Evolutionary conservation across 1,140 invertebrate species (phyloP), one percentile per base, ranked within the genome.

Genomic region (Augochlora pura): DNA sequence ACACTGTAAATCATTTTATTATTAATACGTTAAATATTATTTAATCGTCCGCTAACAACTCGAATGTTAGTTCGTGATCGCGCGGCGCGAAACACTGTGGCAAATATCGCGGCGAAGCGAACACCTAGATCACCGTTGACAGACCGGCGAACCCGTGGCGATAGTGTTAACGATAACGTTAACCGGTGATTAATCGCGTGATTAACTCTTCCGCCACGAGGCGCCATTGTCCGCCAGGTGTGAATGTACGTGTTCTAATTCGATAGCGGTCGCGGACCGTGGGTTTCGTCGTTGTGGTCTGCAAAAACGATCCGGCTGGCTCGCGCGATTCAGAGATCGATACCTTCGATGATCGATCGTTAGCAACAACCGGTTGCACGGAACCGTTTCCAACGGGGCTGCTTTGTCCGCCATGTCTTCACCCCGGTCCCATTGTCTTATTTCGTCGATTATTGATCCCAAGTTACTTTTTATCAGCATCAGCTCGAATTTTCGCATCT

Each of bases 91-190:
- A 4, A 32, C 4, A 32, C 32, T 1, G 32, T 32, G 32, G 32
- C 32, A 32, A 32, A 32, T 32, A 32, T 32, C 4, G 4, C 4
- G 32, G 32, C n/a, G n/a, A 18, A 21, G 8, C 8, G 54, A 21
- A 5, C 54, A 8, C 54, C 21, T n/a, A n/a, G 54, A 57, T 57
- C 18, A 57, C 18, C 18, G 21, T 52, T 18, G 49, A 52, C 18
- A 57, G 21, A n/a, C 54, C 16, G 7, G 23, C 32, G 6, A n/a
- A 27, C 32, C 38, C 46, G 5, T n/a, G 14, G 52, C 69, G 74
- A 77, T 78, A 70, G 39, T 23, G 60, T 63, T 65, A 64, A 77
- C 68, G 75, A 77, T 71, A 77, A 63, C 25, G 75, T 70, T 70
- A 52, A 64, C 46, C 68, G 38, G 60, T 78, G 76, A 71, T 78